Percentiles rank a stretch among this genome's conserved stretches.
Evolutionary conservation across 2,888 invertebrate species (phyloP).

Genomic region (Eristalis arbustorum): DNA sequence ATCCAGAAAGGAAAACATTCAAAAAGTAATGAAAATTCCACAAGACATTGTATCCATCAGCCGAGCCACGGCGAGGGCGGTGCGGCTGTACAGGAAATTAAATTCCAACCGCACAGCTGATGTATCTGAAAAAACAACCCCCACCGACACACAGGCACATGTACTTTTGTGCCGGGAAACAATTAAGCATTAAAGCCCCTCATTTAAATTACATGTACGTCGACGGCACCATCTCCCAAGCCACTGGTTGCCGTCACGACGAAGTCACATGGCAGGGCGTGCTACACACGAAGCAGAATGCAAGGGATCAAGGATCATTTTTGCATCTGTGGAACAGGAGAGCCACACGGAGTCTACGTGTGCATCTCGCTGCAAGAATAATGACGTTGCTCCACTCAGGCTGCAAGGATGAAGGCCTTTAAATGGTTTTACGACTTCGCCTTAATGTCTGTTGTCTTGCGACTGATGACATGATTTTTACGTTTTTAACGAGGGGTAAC

Average conservation of each 20-base stretch:
- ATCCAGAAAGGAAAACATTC: not conserved
- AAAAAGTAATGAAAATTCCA: not conserved
- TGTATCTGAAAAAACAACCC: not conserved
- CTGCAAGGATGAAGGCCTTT: not conserved
- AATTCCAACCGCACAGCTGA: not conserved
- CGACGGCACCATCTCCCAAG: not conserved
- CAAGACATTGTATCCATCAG: not conserved
- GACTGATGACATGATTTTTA: not conserved
- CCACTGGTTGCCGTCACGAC: not conserved
- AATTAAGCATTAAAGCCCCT: not conserved
- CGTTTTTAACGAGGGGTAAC: not conserved
- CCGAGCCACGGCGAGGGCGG: not conserved
- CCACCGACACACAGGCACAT: not conserved
- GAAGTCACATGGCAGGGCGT: not conserved
- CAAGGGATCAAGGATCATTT: not conserved
- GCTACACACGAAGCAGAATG: not conserved
- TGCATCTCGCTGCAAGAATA: not conserved
- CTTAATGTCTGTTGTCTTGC: not conserved
- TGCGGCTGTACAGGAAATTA: not conserved
- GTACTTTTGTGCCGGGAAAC: not conserved
- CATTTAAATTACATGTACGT: not conserved
- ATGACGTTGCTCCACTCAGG: not conserved
- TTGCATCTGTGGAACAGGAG: not conserved
- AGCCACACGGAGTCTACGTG: not conserved
- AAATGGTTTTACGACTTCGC: not conserved